Evolutionary conservation across 2,888 invertebrate species (phyloP).

Genomic region (Tetropium fuscum): DNA sequence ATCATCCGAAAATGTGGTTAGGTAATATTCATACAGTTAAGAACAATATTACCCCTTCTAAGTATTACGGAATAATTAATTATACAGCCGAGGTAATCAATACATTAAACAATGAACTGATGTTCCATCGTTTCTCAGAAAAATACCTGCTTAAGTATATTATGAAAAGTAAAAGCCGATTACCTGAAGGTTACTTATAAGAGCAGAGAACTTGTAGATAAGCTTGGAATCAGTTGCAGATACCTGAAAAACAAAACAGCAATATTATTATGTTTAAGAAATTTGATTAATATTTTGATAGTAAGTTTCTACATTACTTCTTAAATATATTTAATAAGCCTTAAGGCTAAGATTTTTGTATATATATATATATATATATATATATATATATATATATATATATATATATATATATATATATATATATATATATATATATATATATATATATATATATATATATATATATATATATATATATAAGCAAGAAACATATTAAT

Average conservation of each 20-base stretch:
- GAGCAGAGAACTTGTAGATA: slow-evolving; percentile 35
- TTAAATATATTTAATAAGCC: slow-evolving; percentile 9
- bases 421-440: too few species aligned
- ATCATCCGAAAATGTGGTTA: too few species aligned
- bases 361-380: too few species aligned
- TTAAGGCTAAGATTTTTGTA: too few species aligned
- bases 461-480: too few species aligned
- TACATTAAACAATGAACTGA: slow-evolving; percentile 50
- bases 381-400: too few species aligned
- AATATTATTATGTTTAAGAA: slow-evolving; percentile 31
- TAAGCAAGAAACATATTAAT: too few species aligned
- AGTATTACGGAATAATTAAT: slow-evolving; percentile 39
- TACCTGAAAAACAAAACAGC: slow-evolving; percentile 30
- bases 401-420: too few species aligned
- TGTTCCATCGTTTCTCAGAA: slow-evolving; percentile 47
- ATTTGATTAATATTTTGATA: slow-evolving; percentile 25
- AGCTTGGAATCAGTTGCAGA: slow-evolving; percentile 23
- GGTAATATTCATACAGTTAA: too few species aligned
- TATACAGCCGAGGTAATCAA: slow-evolving; percentile 41
- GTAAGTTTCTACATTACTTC: slow-evolving; percentile 2
- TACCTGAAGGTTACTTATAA: slow-evolving; percentile 38
- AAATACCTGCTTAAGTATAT: slow-evolving; percentile 44
- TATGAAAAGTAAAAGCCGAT: slow-evolving; percentile 47
- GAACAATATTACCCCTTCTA: slow-evolving; percentile 15
- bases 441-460: too few species aligned